Percentiles rank a stretch among this genome's conserved stretches.
Evolutionary conservation across 2,797 vertebrate species (phyloP).

Genomic region (Gephyroberyx darwinii): DNA sequence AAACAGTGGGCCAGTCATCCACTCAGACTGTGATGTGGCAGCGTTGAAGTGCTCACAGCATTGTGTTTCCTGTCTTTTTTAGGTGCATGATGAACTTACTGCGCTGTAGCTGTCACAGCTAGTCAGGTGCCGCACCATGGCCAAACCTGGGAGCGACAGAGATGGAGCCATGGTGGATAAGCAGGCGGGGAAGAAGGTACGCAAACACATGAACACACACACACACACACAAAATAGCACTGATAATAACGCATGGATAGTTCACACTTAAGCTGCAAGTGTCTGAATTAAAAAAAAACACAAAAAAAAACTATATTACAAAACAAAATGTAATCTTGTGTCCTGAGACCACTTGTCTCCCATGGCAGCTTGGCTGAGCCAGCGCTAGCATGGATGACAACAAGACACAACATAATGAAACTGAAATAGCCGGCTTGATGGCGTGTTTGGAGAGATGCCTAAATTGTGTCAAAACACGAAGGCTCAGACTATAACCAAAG

Average conservation of each 20-base stretch:
- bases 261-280: too few species aligned
- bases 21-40: constrained; percentile 10
- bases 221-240: neutral
- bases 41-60: constrained; percentile 15
- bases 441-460: neutral
- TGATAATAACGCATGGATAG: neutral
- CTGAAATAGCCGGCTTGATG: neutral
- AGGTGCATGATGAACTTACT: constrained; percentile 93
- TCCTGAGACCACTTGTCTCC: too few species aligned
- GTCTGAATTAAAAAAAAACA: too few species aligned
- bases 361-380: neutral
- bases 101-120: constrained; percentile 86
- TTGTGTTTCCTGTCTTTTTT: constrained; percentile 66
- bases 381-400: neutral
- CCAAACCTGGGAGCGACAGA: constrained; percentile 97
- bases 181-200: constrained; percentile 94
- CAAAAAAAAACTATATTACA: too few species aligned
- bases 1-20: neutral
- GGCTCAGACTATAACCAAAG: too few species aligned
- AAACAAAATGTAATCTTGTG: too few species aligned
- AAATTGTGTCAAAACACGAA: neutral
- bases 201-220: constrained; percentile 1
- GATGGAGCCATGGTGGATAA: constrained; percentile 99
- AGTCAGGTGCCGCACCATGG: constrained; percentile 96
- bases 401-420: neutral